phyloP scores from a whole-genome alignment of 2,888 invertebrate species.

The Agrochola macilenta region DNA sequence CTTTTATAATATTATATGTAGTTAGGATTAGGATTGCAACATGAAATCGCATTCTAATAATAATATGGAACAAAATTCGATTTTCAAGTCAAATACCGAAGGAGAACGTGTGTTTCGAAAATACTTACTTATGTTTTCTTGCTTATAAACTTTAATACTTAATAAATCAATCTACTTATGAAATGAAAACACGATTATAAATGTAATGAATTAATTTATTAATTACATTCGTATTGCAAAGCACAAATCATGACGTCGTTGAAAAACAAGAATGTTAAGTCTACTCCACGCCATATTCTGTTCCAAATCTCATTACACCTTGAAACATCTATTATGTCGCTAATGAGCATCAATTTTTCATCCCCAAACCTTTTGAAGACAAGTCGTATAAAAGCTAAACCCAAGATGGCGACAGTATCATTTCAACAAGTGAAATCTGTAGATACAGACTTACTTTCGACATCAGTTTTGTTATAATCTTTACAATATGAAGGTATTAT shows the following conservation, averaged over 20 bases:
- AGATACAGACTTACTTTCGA: slow-evolving; percentile 29
- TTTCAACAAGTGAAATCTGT: slow-evolving; percentile 42
- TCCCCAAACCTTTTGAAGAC: slow-evolving; percentile 75
- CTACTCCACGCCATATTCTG: slow-evolving; percentile 72
- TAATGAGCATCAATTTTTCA: slow-evolving; percentile 85
- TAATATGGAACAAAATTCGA: too few relatives aligned
- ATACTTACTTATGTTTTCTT: neutral
- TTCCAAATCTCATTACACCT: slow-evolving; percentile 75
- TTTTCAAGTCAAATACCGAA: neutral
- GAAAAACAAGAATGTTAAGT: neutral
- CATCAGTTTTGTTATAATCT: slow-evolving; percentile 10
- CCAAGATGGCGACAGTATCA: slow-evolving; percentile 70
- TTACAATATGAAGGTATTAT: slow-evolving; percentile 70
- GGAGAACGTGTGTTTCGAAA: neutral
- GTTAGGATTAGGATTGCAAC: neutral
- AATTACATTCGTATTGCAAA: neutral
- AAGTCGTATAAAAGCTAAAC: slow-evolving; percentile 80
- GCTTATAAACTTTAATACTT: neutral
- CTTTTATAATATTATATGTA: too few relatives aligned
- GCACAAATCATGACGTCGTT: neutral
- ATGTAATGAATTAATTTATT: neutral
- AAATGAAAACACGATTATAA: neutral
- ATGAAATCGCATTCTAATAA: neutral
- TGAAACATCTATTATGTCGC: slow-evolving; percentile 82
- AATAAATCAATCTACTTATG: neutral